Evolutionary conservation across 2,797 vertebrate genomes (phyloP), one percentile per base, ranked within the genome.

Genomic region (Cephalopachus bancanus): DNA sequence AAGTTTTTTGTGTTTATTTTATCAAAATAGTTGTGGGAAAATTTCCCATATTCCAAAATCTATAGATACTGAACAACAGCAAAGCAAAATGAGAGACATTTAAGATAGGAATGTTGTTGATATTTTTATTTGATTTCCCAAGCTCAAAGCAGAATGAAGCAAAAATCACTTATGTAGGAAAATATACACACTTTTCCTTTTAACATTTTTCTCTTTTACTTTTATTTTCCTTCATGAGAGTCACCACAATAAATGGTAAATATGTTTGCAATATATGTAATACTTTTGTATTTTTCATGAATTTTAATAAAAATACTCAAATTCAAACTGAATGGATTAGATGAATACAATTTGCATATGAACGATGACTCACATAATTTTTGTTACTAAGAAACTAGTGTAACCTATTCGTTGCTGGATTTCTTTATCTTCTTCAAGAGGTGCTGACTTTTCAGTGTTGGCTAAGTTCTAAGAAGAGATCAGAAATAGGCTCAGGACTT

Each of bases 1-100:
- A 93, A 89, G 44, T 28, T 91, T 7, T 94, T 83, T 87, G 37
- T 65, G 10, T 85, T 93, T 79, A 84, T 94, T 95, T 96, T 92
- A 51, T 49, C 37, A 93, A 64, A 96, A 64, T 83, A 65, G 94
- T 49, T 69, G 3, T 79, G 30, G 17, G 49, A 80, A 89, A 60
- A 0, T 19, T 71, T 87, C 15, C 9, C 5, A n/a, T 72, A 87
- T 83, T 53, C 55, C 59, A 80, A 60, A 84, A 71, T 71, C 76
- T 60, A 4, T 67, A 91, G 55, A 53, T 51, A 91, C 24, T 67
- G 9, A 85, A 24, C 6, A 90, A 80, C 16, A 76, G 60, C 15
- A 81, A 74, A 83, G 69, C 11, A 72, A 55, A 93, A 80, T 33
- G 19, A 84, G 78, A 94, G 60, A 37, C 8, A 65, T 94, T 93